Percentiles rank a stretch among this genome's conserved stretches.
phyloP scores from a whole-genome alignment of 2,797 vertebrate species.

The Sebastes itinus region DNA sequence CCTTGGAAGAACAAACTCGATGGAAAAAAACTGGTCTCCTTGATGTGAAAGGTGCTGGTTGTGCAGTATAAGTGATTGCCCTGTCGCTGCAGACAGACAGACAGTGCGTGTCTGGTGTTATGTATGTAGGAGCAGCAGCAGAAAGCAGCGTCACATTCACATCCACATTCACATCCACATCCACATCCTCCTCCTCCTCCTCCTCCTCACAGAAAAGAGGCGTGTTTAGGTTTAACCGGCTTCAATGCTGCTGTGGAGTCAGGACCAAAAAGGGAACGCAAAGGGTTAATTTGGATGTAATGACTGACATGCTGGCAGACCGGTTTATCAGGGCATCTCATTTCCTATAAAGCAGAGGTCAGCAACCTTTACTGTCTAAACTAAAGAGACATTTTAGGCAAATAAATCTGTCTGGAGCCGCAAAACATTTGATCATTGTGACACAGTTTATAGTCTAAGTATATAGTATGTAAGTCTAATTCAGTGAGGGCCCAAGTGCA shows the following conservation, averaged over 20 bases:
- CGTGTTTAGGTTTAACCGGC: conserved; percentile 59
- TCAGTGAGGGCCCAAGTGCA: too few relatives aligned
- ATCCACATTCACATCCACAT: conserved; percentile 26
- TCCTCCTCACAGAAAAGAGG: conserved; percentile 16
- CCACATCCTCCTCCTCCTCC: conserved; percentile 42
- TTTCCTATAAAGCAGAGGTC: too few relatives aligned
- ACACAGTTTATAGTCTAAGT: too few relatives aligned
- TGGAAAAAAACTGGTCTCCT: background rate
- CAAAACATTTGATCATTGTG: too few relatives aligned
- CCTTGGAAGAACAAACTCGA: conserved; percentile 21
- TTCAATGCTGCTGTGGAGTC: background rate
- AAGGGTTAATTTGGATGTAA: background rate
- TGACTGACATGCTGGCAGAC: background rate
- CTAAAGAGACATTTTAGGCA: too few relatives aligned
- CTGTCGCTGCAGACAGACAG: conserved; percentile 41
- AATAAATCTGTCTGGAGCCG: too few relatives aligned
- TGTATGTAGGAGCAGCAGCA: conserved; percentile 62
- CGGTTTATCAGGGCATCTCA: background rate
- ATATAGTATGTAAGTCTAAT: too few relatives aligned
- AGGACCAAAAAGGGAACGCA: background rate
- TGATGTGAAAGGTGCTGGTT: conserved; percentile 1
- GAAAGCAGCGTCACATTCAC: conserved; percentile 59
- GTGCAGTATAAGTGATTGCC: conserved; percentile 28
- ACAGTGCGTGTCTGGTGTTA: conserved; percentile 61
- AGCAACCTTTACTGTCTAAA: too few relatives aligned